Evolutionary conservation across 2,888 invertebrate genomes (phyloP).

Genomic region (Thymelicus lineola): DNA sequence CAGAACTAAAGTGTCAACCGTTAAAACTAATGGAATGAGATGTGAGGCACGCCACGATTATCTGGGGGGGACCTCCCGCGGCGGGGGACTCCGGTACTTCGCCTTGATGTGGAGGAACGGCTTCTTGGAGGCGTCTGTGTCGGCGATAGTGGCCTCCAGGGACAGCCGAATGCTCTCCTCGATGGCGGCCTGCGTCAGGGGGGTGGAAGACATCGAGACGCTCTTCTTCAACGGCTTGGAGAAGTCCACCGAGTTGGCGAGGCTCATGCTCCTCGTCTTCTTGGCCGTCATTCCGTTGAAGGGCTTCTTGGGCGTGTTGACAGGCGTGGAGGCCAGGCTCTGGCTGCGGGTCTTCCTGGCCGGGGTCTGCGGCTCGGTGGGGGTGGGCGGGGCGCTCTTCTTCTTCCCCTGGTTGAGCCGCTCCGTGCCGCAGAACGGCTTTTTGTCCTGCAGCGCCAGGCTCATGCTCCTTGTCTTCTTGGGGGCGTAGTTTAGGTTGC

Average conservation of each 20-base stretch:
- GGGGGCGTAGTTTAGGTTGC: slow-evolving; percentile 55
- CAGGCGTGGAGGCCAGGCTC: slow-evolving; percentile 72
- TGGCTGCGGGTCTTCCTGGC: slow-evolving; percentile 66
- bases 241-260: slow-evolving; percentile 61
- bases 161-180: slow-evolving; percentile 78
- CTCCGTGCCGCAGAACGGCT: slow-evolving; percentile 67
- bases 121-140: slow-evolving; percentile 70
- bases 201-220: slow-evolving; percentile 56
- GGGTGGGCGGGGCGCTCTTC: slow-evolving; percentile 55
- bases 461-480: slow-evolving; percentile 79
- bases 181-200: slow-evolving; percentile 77
- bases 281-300: slow-evolving; percentile 58
- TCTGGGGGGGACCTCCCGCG: slow-evolving; percentile 86
- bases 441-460: slow-evolving; percentile 62
- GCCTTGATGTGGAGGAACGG: slow-evolving; percentile 89
- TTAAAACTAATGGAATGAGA: slow-evolving; percentile 70
- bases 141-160: slow-evolving; percentile 71
- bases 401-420: slow-evolving; percentile 58
- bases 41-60: slow-evolving; percentile 52
- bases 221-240: slow-evolving; percentile 60
- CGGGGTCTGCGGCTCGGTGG: slow-evolving; percentile 49
- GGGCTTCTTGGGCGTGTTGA: slow-evolving; percentile 61
- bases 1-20: slow-evolving; percentile 36
- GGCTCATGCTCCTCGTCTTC: slow-evolving; percentile 76
- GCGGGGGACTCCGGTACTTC: slow-evolving; percentile 89